A percentile compares a stretch with the other conserved stretches of the same genome.
phyloP scores from a whole-genome alignment of 1,140 invertebrate species.

The Trachymyrmex septentrionalis region DNA sequence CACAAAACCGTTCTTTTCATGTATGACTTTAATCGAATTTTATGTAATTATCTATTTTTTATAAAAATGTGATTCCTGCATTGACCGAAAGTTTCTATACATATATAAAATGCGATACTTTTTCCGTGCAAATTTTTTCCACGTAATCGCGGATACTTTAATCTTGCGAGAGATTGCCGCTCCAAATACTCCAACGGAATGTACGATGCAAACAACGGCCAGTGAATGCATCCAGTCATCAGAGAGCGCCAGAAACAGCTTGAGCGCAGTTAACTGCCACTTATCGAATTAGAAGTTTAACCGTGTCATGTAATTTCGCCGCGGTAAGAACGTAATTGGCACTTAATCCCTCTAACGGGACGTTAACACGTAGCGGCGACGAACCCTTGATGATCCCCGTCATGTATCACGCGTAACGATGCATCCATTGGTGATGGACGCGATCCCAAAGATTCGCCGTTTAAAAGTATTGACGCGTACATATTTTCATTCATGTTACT shows the following conservation, averaged over 20 bases:
- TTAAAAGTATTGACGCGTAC: slow-evolving; percentile 40
- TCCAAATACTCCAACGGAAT: not conserved
- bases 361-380: slow-evolving; percentile 72
- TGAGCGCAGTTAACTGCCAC: slow-evolving; percentile 73
- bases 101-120: not conserved
- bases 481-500: slow-evolving; percentile 34
- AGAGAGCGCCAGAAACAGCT: slow-evolving; percentile 38
- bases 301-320: slow-evolving; percentile 75
- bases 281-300: slow-evolving; percentile 81
- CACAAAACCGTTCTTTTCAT: no score
- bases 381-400: slow-evolving; percentile 37
- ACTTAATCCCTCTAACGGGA: slow-evolving; percentile 80
- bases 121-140: no score
- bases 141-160: not conserved
- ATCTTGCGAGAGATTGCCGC: not conserved
- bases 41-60: not conserved
- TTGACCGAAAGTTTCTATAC: not conserved
- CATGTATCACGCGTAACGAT: slow-evolving; percentile 45
- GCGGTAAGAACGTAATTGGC: slow-evolving; percentile 80
- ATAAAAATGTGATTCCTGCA: not conserved
- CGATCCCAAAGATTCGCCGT: slow-evolving; percentile 25
- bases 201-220: slow-evolving; percentile 31
- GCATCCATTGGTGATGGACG: slow-evolving; percentile 9
- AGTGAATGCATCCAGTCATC: slow-evolving; percentile 1
- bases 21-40: not conserved